A percentile compares a stretch with the other conserved stretches of the same genome.
Evolutionary conservation across 53 echinoderm and acorn worm species (phyloP).

Genomic region (Stichopus horrens): DNA sequence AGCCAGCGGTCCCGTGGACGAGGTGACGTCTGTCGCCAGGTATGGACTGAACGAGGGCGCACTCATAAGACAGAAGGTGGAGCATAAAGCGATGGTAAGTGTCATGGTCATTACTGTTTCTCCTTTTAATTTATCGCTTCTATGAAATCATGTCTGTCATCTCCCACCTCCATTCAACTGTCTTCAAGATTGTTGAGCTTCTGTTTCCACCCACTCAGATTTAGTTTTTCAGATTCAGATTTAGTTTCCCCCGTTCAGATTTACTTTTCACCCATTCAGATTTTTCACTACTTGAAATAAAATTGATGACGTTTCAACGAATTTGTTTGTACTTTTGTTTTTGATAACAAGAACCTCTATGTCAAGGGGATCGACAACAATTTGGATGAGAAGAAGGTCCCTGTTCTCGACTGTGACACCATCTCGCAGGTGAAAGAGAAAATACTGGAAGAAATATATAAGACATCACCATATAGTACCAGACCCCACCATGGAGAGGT

Average conservation of each 20-base stretch:
- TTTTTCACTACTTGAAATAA: too few relatives aligned
- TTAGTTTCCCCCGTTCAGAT: too few relatives aligned
- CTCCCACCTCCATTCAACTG: too few relatives aligned
- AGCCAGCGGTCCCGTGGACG: constrained; percentile 90
- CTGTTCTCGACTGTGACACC: constrained; percentile 87
- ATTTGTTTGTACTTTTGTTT: not conserved
- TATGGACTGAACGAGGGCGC: constrained; percentile 93
- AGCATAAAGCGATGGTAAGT: constrained; percentile 68
- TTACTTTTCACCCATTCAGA: too few relatives aligned
- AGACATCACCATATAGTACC: constrained; percentile 81
- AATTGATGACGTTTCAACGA: too few relatives aligned
- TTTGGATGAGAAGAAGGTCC: constrained; percentile 67
- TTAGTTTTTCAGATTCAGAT: too few relatives aligned
- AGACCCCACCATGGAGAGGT: constrained; percentile 88
- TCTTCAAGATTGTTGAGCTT: too few relatives aligned
- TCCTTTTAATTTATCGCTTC: too few relatives aligned
- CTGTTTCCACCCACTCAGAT: too few relatives aligned
- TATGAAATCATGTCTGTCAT: too few relatives aligned
- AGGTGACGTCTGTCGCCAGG: constrained; percentile 81
- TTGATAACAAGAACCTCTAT: constrained; percentile 59
- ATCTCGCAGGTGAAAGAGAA: constrained; percentile 97
- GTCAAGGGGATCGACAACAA: constrained; percentile 81
- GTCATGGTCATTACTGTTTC: not conserved
- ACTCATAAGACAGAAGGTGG: constrained; percentile 88
- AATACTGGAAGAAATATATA: constrained; percentile 89